phyloP scores from a whole-genome alignment of 2,888 invertebrate species.

The Anticlea derivata region DNA sequence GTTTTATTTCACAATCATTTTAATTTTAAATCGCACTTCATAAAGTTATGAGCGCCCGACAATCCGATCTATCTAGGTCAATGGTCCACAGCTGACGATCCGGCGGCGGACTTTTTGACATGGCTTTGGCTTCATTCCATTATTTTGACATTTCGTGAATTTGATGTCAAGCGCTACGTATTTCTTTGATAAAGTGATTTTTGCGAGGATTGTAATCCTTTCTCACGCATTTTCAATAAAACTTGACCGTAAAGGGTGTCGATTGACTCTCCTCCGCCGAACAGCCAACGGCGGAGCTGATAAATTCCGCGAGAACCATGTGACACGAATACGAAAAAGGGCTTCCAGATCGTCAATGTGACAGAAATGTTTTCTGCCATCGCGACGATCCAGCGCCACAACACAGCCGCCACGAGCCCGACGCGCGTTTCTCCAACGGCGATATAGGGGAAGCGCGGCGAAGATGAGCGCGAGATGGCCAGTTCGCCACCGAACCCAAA shows the following conservation, averaged over 20 bases:
- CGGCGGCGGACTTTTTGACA: conserved; percentile 81
- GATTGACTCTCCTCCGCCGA: conserved; percentile 42
- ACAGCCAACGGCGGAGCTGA: conserved; percentile 52
- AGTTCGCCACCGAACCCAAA: conserved; percentile 82
- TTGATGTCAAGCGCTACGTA: conserved; percentile 83
- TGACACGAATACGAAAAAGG: conserved; percentile 84
- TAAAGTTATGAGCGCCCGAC: conserved; percentile 5
- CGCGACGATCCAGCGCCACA: conserved; percentile 73
- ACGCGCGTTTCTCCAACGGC: conserved; percentile 70
- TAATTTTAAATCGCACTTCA: not conserved
- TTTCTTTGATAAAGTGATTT: conserved; percentile 72
- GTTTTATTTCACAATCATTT: no score
- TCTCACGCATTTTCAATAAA: conserved; percentile 58
- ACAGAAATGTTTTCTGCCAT: conserved; percentile 84
- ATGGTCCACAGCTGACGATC: conserved; percentile 67
- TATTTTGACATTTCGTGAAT: conserved; percentile 84
- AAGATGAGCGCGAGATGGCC: conserved; percentile 84
- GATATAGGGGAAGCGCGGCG: conserved; percentile 77
- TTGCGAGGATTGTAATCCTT: conserved; percentile 59
- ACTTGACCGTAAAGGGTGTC: conserved; percentile 48
- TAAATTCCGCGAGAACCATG: conserved; percentile 79
- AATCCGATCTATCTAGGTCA: conserved; percentile 58
- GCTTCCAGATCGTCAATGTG: conserved; percentile 83
- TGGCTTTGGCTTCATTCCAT: conserved; percentile 80
- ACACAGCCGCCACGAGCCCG: conserved; percentile 65